Conservation (phyloP, 2,113 vertebrate genomes). For the Microcebus tavaratra region DNA sequence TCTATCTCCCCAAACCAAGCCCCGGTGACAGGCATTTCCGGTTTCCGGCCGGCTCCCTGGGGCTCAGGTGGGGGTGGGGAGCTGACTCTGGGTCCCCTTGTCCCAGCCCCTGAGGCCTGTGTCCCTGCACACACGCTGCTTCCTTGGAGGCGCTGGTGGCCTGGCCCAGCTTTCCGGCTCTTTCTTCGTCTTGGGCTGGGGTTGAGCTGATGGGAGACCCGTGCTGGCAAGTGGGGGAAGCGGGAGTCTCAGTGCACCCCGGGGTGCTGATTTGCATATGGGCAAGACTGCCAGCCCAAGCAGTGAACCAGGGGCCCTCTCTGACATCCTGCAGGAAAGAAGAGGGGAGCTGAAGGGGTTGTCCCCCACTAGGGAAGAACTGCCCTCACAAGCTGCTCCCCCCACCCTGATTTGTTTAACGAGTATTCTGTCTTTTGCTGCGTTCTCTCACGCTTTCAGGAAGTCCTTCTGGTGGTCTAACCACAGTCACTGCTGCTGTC, state of each 20-base stretch:
- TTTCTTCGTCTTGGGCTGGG: background rate
- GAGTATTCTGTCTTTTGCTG: background rate
- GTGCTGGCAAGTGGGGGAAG: background rate
- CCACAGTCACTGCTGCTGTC: background rate
- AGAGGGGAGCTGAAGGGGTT: background rate
- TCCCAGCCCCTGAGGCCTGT: background rate
- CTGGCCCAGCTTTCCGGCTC: background rate
- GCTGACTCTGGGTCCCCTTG: background rate
- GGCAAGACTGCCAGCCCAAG: background rate
- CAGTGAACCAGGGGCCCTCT: rapidly evolving
- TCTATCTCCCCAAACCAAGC: slow-evolving; percentile 21
- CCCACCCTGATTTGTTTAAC: background rate
- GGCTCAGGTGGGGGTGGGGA: slow-evolving; percentile 53
- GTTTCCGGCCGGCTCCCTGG: slow-evolving; percentile 68
- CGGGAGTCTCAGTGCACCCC: background rate
- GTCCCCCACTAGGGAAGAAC: background rate
- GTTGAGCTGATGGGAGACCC: background rate
- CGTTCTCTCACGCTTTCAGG: background rate
- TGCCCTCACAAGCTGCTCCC: background rate
- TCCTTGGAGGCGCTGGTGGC: background rate
- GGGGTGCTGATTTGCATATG: slow-evolving; percentile 53
- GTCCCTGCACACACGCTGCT: background rate
- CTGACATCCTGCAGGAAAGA: background rate
- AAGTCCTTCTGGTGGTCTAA: slow-evolving; percentile 63
- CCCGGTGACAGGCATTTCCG: slow-evolving; percentile 69